Evolutionary conservation across 2,888 invertebrate genomes (phyloP).

Genomic region (Stomorhina lunata): DNA sequence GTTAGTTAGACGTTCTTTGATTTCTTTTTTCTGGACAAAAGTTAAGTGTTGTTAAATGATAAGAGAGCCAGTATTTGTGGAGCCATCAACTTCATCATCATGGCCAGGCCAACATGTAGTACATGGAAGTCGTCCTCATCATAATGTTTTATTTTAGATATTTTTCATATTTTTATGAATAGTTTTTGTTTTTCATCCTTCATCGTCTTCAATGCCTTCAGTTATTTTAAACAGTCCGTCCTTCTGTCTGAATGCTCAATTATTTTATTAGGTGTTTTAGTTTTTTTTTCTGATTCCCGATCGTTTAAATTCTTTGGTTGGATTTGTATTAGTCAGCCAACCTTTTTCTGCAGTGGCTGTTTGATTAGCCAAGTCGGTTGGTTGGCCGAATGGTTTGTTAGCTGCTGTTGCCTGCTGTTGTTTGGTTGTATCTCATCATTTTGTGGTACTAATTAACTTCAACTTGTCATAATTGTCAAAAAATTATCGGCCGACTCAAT

Average conservation of each 20-base stretch:
- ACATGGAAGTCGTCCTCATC: background rate
- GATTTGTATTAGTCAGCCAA: constrained; percentile 29
- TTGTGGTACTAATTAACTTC: constrained; percentile 65
- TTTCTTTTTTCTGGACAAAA: constrained; percentile 6
- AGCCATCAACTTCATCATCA: constrained; percentile 42
- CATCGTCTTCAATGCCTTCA: constrained; percentile 11
- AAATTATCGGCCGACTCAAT: constrained; percentile 61
- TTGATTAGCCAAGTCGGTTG: background rate
- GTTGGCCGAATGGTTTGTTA: background rate
- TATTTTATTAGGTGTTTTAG: constrained; percentile 51
- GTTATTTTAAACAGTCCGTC: background rate
- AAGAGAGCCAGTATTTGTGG: constrained; percentile 57
- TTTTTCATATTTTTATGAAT: constrained; percentile 37
- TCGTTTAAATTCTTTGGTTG: background rate
- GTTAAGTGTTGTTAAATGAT: constrained; percentile 59
- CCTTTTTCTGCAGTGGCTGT: constrained; percentile 1
- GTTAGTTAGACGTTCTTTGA: constrained; percentile 24
- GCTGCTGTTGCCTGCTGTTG: no score
- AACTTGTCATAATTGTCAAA: constrained; percentile 67
- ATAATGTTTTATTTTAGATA: constrained; percentile 9
- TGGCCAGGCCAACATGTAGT: background rate
- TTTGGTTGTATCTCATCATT: constrained; percentile 57
- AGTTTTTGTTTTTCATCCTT: background rate
- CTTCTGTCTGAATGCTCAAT: constrained; percentile 8
- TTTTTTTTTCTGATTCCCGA: background rate